Evolutionary conservation across 2,113 vertebrate species (phyloP), one percentile per base, ranked within the genome.

Genomic region (Calcarius ornatus): DNA sequence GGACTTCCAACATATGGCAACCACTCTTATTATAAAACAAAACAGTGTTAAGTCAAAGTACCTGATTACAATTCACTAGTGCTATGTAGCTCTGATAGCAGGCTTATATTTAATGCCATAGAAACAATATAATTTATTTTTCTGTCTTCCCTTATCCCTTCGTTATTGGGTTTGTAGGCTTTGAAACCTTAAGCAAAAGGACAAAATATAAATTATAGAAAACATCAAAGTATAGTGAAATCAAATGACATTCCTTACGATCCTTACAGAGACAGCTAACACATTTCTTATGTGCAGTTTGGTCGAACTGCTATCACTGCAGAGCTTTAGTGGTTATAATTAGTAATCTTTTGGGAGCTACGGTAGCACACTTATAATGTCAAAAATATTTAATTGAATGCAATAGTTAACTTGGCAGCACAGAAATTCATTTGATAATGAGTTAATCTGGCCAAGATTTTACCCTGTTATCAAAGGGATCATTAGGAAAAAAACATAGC

Each of bases 111-210:
- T 99, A 99, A 99, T 99, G 98, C 99, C 98, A 97, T 97, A 95
- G 98, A 99, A 99, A 99, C 98, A 99, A 99, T 99, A 99, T 99
- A 98, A 99, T 99, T 99, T 99, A 99, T 99, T 99, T 99, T 98
- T 98, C 97, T 97, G 97, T 97, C 97, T 98, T 98, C 98, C 97
- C 98, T 99, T 98, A 99, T 99, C 99, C 98, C 97, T 98, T 98
- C 98, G 91, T 99, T 98, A 99, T 98, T 98, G 97, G 97, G 97
- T 98, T 98, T 98, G 98, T 97, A 98, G 97, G 97, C 97, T 94
- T 97, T 98, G 98, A 98, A 99, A 99, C 98, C 98, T 98, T 98
- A 98, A 98, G 98, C 98, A 99, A 98, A 98, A 98, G 98, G 98
- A 99, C 98, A 98, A 98, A 98, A 98, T 98, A 98, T 91, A 97